phyloP scores from a whole-genome alignment of 2,113 vertebrate species.

The Promerops cafer region DNA sequence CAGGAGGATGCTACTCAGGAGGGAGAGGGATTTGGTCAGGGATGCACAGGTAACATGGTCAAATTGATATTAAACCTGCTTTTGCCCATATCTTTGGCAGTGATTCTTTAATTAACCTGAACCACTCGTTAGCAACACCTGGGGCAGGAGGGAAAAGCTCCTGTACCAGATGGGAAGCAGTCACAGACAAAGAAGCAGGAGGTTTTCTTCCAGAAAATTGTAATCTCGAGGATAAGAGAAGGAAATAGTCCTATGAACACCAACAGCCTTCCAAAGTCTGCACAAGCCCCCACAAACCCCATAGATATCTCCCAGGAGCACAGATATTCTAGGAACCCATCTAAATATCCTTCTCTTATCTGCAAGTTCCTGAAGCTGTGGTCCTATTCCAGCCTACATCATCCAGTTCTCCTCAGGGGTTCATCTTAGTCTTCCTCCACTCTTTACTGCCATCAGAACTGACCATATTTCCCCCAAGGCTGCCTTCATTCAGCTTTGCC shows the following conservation, averaged over 20 bases:
- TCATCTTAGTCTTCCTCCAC: background rate
- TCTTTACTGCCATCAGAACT: background rate
- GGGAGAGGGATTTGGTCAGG: background rate
- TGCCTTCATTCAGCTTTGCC: background rate
- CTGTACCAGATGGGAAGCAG: background rate
- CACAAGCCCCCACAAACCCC: accelerated
- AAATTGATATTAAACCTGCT: background rate
- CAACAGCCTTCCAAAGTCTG: background rate
- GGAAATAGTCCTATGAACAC: background rate
- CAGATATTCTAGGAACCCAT: background rate
- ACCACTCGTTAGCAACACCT: background rate
- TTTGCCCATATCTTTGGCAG: background rate
- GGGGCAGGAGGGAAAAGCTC: background rate
- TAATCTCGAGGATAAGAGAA: background rate
- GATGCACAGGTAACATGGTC: background rate
- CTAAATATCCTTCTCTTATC: background rate
- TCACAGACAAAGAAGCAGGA: background rate
- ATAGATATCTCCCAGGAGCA: background rate
- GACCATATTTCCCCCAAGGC: background rate
- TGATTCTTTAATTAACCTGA: background rate
- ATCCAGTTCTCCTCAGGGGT: background rate
- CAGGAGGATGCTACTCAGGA: background rate
- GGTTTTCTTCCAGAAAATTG: background rate
- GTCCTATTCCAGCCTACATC: background rate
- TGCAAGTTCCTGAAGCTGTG: background rate